phyloP scores from a whole-genome alignment of 2,888 invertebrate genomes.

The Gryllus longicercus region DNA sequence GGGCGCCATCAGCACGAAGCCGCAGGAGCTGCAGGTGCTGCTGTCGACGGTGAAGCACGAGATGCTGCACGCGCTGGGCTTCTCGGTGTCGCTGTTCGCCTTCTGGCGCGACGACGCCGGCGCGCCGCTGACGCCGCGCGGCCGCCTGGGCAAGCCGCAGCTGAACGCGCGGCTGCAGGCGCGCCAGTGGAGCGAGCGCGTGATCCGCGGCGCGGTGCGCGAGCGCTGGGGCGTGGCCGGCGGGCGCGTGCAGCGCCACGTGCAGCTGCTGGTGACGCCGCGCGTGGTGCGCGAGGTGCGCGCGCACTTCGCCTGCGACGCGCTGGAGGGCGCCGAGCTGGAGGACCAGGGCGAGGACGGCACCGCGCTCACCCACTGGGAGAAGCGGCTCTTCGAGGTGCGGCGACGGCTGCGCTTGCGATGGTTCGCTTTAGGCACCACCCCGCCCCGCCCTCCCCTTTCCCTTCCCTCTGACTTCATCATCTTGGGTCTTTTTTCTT shows the following conservation, averaged over 20 bases:
- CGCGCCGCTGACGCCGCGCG: conserved; percentile 75
- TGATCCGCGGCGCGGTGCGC: conserved; percentile 64
- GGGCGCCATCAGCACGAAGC: conserved; percentile 84
- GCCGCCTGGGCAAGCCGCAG: conserved; percentile 79
- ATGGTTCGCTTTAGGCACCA: too few relatives aligned
- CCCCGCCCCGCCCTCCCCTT: not conserved
- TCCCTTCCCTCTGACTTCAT: not conserved
- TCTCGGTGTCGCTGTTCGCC: conserved; percentile 94
- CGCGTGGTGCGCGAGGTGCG: conserved; percentile 83
- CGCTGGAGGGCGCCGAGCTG: conserved; percentile 91
- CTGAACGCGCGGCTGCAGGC: conserved; percentile 84
- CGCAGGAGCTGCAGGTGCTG: conserved; percentile 84
- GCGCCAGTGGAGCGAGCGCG: conserved; percentile 89
- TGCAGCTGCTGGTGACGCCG: conserved; percentile 89
- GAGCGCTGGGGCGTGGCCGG: conserved; percentile 74
- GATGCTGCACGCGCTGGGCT: conserved; percentile 95
- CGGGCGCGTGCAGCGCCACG: conserved; percentile 67
- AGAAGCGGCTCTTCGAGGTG: conserved; percentile 96
- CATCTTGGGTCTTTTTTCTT: too few relatives aligned
- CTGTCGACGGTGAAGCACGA: conserved; percentile 98
- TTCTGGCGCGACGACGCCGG: conserved; percentile 92
- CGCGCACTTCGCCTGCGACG: conserved; percentile 80
- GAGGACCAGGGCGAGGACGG: conserved; percentile 99
- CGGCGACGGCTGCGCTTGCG: conserved; percentile 35
- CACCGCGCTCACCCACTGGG: conserved; percentile 97